Evolutionary conservation across 2,113 vertebrate species (phyloP).

Genomic region (Salvelinus alpinus): DNA sequence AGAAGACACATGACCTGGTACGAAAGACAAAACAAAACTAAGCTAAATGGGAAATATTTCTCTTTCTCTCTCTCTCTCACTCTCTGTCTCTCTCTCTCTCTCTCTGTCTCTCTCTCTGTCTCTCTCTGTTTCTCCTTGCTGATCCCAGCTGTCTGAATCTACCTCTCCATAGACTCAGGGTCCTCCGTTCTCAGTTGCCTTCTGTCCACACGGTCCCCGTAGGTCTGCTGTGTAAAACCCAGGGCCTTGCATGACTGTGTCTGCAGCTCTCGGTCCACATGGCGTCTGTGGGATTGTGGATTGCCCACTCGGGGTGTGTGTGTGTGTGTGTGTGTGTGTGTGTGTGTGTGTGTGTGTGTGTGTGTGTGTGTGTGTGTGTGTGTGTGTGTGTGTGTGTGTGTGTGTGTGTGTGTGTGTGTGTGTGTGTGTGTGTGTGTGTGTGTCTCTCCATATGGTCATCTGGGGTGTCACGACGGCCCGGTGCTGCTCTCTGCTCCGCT

Average conservation of each 20-base stretch:
- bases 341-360: too few relatives aligned
- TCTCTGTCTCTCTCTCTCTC: too few relatives aligned
- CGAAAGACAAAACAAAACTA: too few relatives aligned
- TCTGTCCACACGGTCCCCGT: constrained; percentile 19
- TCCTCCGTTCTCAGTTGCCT: constrained; percentile 8
- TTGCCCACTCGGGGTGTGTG: constrained; percentile 20
- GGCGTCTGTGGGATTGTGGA: constrained; percentile 10
- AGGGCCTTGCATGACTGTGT: constrained; percentile 31
- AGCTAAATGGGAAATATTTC: too few relatives aligned
- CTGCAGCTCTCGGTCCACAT: constrained; percentile 12
- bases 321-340: constrained; percentile 9
- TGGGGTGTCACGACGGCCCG: background rate
- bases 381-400: constrained; percentile 13
- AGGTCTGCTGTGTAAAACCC: constrained; percentile 29
- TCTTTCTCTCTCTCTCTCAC: too few relatives aligned
- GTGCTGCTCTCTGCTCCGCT: constrained; percentile 5
- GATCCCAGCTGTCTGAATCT: background rate
- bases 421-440: constrained; percentile 10
- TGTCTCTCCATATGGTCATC: too few relatives aligned
- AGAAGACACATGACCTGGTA: too few relatives aligned
- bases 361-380: background rate
- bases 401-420: constrained; percentile 22
- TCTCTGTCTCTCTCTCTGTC: too few relatives aligned
- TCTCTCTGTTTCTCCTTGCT: background rate
- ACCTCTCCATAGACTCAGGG: background rate